A percentile compares a stretch with the other conserved stretches of the same genome.
These are phyloP conservation scores for Rachycentron canadum DNA, from an alignment of 2,797 vertebrate genomes.

Conservation along the genomic window DNA sequence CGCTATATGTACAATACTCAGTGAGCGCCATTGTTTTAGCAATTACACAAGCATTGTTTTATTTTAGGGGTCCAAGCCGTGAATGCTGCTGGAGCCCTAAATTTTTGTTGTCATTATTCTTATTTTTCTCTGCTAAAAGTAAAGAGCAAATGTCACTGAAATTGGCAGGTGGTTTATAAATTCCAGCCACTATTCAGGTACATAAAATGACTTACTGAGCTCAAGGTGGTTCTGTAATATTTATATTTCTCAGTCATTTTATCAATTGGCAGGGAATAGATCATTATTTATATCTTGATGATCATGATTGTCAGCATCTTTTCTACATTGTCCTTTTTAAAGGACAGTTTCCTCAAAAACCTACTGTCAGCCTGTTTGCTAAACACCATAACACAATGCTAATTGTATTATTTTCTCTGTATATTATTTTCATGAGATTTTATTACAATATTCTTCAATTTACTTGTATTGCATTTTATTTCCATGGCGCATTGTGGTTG, in stretches of 20 bases:
- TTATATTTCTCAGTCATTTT: no score
- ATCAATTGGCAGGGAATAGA: background rate
- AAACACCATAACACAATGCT: slow-evolving; percentile 10
- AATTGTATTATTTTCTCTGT: background rate
- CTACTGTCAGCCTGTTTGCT: no score
- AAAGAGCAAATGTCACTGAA: background rate
- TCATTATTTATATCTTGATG: no score
- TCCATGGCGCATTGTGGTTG: background rate
- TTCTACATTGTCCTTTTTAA: no score
- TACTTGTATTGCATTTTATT: slow-evolving; percentile 1
- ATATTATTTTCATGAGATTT: background rate
- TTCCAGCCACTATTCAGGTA: background rate
- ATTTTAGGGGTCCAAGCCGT: background rate
- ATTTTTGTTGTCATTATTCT: no score
- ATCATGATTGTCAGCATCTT: no score
- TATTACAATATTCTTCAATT: background rate
- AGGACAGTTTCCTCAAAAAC: no score
- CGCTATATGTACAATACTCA: background rate
- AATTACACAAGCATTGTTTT: slow-evolving; percentile 31
- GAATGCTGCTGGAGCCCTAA: no score
- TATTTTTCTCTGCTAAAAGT: background rate
- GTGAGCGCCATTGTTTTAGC: slow-evolving; percentile 9
- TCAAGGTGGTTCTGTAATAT: no score
- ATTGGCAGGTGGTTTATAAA: no score
- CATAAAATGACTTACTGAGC: background rate